Evolutionary conservation across 1,140 invertebrate species (phyloP).

Genomic region (Hormaphis cornu): DNA sequence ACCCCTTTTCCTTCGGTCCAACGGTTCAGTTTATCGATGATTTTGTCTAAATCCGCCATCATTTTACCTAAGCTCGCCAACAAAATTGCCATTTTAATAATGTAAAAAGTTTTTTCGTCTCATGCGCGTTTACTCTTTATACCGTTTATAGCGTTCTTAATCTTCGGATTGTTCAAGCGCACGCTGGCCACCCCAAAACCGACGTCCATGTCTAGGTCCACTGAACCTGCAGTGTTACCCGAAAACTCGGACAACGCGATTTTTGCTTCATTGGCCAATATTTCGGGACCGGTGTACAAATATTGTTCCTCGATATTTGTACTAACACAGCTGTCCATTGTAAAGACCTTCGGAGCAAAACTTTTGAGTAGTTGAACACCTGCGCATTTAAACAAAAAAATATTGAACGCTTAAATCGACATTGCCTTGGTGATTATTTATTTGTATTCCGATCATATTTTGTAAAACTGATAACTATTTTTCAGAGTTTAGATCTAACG

Average conservation of each 20-base stretch:
- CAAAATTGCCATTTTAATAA: neutral
- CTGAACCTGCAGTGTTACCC: too few species aligned
- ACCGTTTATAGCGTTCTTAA: conserved; percentile 26
- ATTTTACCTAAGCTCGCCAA: conserved; percentile 46
- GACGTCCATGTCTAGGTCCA: neutral
- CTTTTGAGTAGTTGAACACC: too few species aligned
- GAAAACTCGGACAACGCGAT: neutral
- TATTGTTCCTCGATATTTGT: too few species aligned
- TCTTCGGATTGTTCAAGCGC: neutral
- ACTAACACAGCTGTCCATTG: too few species aligned
- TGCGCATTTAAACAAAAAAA: too few species aligned
- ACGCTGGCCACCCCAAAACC: conserved; percentile 2
- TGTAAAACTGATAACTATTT: too few species aligned
- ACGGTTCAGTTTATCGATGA: conserved; percentile 44
- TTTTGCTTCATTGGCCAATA: neutral
- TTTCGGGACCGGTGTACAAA: neutral
- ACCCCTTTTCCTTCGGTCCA: conserved; percentile 50
- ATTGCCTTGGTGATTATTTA: too few species aligned
- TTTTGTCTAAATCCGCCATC: conserved; percentile 50
- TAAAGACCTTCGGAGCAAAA: too few species aligned
- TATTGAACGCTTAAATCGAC: too few species aligned
- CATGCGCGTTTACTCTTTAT: neutral
- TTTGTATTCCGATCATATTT: too few species aligned
- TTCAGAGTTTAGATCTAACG: too few species aligned
- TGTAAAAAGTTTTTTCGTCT: neutral